Evolutionary conservation across 2,888 invertebrate species (phyloP).

Genomic region (Anorthoa munda): DNA sequence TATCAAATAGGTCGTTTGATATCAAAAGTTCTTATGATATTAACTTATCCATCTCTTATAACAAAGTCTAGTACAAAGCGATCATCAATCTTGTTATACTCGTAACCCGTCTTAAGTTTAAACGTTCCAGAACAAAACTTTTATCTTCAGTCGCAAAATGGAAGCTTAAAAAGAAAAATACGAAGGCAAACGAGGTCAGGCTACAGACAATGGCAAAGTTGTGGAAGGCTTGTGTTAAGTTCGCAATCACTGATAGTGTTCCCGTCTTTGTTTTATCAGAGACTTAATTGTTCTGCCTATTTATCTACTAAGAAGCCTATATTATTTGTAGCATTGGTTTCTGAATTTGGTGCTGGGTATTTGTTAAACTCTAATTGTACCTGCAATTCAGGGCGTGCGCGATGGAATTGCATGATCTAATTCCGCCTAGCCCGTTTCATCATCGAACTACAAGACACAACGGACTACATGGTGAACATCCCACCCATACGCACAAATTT

Average conservation of each 20-base stretch:
- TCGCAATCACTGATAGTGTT: slow-evolving; percentile 29
- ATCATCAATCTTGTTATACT: slow-evolving; percentile 18
- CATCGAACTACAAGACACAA: too few relatives aligned
- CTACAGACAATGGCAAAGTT: slow-evolving; percentile 12
- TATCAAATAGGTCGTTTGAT: too few relatives aligned
- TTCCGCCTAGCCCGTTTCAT: too few relatives aligned
- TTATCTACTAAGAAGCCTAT: background rate
- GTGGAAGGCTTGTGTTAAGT: slow-evolving; percentile 28
- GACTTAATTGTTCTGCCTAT: slow-evolving; percentile 5
- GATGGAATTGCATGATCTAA: too few relatives aligned
- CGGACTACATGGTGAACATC: too few relatives aligned
- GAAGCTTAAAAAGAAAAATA: slow-evolving; percentile 19
- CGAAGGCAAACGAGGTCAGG: slow-evolving; percentile 33
- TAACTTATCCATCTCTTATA: background rate
- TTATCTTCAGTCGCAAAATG: slow-evolving; percentile 6
- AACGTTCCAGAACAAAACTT: slow-evolving; percentile 28
- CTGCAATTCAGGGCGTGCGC: too few relatives aligned
- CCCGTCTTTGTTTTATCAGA: slow-evolving; percentile 29
- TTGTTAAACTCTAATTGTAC: too few relatives aligned
- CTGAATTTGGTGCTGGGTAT: too few relatives aligned
- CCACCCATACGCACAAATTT: too few relatives aligned
- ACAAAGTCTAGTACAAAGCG: background rate
- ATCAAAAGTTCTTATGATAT: background rate
- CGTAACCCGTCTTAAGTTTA: slow-evolving; percentile 1
- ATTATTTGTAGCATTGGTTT: background rate